Percentiles rank a stretch among this genome's conserved stretches.
phyloP scores from a whole-genome alignment of 2,113 vertebrate genomes.

The Noturus placidus region DNA sequence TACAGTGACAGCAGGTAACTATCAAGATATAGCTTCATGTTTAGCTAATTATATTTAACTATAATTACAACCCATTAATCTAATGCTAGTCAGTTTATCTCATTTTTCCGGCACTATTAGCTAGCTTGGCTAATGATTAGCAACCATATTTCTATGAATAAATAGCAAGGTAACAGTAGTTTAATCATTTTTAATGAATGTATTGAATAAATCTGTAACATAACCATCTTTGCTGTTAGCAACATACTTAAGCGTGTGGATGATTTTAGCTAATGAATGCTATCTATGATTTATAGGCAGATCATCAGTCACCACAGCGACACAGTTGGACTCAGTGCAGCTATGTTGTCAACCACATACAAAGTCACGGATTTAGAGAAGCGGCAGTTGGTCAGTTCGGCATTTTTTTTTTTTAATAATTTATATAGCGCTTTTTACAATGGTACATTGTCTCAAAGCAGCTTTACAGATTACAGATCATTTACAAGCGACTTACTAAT shows the following conservation, averaged over 20 bases:
- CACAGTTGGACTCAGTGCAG: not conserved
- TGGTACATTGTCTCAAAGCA: too few species aligned
- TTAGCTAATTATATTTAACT: not conserved
- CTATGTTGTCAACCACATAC: not conserved
- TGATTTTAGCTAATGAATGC: not conserved
- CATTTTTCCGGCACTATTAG: not conserved
- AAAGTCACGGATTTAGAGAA: not conserved
- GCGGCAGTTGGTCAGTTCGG: conserved; percentile 1
- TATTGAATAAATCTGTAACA: not conserved
- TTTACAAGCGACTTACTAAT: too few species aligned
- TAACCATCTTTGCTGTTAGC: not conserved
- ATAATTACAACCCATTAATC: not conserved
- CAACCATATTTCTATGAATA: not conserved
- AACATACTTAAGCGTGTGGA: not conserved
- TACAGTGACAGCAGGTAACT: not conserved
- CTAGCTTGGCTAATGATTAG: not conserved
- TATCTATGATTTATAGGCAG: not conserved
- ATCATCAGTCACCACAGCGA: not conserved
- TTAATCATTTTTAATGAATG: not conserved
- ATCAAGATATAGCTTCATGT: not conserved
- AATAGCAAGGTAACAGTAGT: not conserved
- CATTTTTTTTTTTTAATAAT: too few species aligned
- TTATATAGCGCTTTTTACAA: too few species aligned
- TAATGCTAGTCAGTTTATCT: not conserved
- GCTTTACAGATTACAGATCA: too few species aligned